Evolutionary conservation across 2,888 invertebrate genomes (phyloP).

Genomic region (Ceramica pisi): DNA sequence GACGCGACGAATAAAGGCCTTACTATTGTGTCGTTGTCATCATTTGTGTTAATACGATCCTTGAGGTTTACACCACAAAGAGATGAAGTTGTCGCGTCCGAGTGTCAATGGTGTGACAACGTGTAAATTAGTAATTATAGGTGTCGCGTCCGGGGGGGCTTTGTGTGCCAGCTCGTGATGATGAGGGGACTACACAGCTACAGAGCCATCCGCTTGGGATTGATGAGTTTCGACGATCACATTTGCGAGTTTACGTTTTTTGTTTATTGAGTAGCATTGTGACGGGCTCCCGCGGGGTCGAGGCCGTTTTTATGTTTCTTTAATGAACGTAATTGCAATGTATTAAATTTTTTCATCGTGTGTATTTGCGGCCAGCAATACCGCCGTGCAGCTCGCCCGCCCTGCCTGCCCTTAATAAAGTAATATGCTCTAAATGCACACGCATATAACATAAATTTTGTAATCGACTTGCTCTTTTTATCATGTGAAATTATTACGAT

Average conservation of each 20-base stretch:
- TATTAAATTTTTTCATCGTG: slow-evolving; percentile 85
- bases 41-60: slow-evolving; percentile 90
- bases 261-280: slow-evolving; percentile 76
- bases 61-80: slow-evolving; percentile 90
- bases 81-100: slow-evolving; percentile 86
- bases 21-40: slow-evolving; percentile 88
- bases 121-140: slow-evolving; percentile 89
- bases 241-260: slow-evolving; percentile 76
- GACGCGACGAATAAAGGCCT: slow-evolving; percentile 82
- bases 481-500: slow-evolving; percentile 86
- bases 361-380: slow-evolving; percentile 80
- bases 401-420: slow-evolving; percentile 88
- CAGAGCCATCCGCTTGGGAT: slow-evolving; percentile 76
- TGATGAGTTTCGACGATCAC: slow-evolving; percentile 79
- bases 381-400: slow-evolving; percentile 83
- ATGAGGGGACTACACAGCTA: slow-evolving; percentile 61
- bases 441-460: slow-evolving; percentile 89
- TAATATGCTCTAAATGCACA: slow-evolving; percentile 90
- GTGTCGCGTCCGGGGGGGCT: slow-evolving; percentile 85
- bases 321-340: slow-evolving; percentile 86
- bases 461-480: slow-evolving; percentile 86
- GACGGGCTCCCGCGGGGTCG: slow-evolving; percentile 80
- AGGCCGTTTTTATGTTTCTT: slow-evolving; percentile 84
- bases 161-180: slow-evolving; percentile 82
- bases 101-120: slow-evolving; percentile 88